Conservation (phyloP, 1,140 invertebrate species). For the Pseudobourletiella spinata region DNA sequence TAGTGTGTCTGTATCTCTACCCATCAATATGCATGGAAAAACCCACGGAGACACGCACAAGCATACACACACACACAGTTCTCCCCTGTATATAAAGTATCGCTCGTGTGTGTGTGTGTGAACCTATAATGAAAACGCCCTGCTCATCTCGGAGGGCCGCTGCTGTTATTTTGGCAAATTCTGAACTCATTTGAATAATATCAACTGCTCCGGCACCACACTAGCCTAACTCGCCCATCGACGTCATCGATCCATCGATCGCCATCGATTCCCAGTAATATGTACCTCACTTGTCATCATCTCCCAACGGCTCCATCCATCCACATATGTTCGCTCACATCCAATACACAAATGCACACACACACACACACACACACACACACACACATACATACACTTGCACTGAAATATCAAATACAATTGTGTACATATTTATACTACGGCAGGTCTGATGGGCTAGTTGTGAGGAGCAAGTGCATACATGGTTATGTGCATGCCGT, state of each 20-base stretch:
- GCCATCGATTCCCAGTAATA: background rate
- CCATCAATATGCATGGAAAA: no score
- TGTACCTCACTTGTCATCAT: slow-evolving; percentile 6
- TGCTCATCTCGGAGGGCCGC: background rate
- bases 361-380: background rate
- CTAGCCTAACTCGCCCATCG: slow-evolving; percentile 7
- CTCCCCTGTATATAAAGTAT: no score
- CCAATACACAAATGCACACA: background rate
- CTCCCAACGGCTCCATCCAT: background rate
- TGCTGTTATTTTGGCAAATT: slow-evolving; percentile 17
- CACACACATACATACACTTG: background rate
- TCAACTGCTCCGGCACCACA: no score
- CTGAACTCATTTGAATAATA: slow-evolving; percentile 22
- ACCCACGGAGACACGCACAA: background rate
- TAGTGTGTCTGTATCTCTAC: no score
- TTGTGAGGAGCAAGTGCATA: no score
- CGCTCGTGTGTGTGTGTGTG: no score
- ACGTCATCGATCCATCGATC: background rate
- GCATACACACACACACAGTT: slow-evolving; percentile 2
- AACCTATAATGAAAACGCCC: background rate
- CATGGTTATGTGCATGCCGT: background rate
- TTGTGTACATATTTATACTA: no score
- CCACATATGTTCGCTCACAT: background rate
- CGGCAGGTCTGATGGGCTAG: no score
- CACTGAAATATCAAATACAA: background rate